A percentile compares a stretch with the other conserved stretches of the same genome.
Evolutionary conservation across 2,888 invertebrate genomes (phyloP).

Genomic region (Dilophus febrilis): DNA sequence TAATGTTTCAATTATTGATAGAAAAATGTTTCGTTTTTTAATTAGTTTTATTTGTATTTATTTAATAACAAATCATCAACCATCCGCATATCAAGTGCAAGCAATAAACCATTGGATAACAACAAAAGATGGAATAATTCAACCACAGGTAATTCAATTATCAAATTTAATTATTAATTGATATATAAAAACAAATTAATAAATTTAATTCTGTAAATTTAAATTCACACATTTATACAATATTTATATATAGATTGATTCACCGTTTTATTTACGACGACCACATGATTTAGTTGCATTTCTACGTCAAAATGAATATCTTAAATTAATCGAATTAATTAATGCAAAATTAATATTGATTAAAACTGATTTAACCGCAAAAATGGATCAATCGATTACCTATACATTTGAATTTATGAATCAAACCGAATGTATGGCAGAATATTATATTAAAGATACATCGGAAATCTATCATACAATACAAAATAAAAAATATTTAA

Average conservation of each 20-base stretch:
- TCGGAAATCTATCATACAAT: slow-evolving; percentile 16
- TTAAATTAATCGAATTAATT: slow-evolving; percentile 23
- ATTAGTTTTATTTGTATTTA: too few relatives aligned
- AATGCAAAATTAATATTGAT: slow-evolving; percentile 17
- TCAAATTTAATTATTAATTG: background rate
- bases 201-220: too few relatives aligned
- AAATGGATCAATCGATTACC: slow-evolving; percentile 23
- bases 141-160: slow-evolving; percentile 17
- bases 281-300: slow-evolving; percentile 25
- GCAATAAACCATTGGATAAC: slow-evolving; percentile 24
- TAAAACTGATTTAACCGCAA: slow-evolving; percentile 23
- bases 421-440: slow-evolving; percentile 24
- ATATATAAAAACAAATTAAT: background rate
- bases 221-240: too few relatives aligned
- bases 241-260: slow-evolving; percentile 18
- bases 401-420: slow-evolving; percentile 25
- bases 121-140: slow-evolving; percentile 21
- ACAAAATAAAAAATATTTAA: slow-evolving; percentile 20
- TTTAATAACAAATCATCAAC: too few relatives aligned
- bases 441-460: slow-evolving; percentile 20
- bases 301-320: slow-evolving; percentile 25
- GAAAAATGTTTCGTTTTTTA: too few relatives aligned
- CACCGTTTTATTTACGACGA: slow-evolving; percentile 25
- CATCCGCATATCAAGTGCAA: too few relatives aligned
- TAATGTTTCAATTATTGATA: too few relatives aligned